Conservation (phyloP, 2,888 invertebrate species). For the Zhuqinia jingwanae region DNA sequence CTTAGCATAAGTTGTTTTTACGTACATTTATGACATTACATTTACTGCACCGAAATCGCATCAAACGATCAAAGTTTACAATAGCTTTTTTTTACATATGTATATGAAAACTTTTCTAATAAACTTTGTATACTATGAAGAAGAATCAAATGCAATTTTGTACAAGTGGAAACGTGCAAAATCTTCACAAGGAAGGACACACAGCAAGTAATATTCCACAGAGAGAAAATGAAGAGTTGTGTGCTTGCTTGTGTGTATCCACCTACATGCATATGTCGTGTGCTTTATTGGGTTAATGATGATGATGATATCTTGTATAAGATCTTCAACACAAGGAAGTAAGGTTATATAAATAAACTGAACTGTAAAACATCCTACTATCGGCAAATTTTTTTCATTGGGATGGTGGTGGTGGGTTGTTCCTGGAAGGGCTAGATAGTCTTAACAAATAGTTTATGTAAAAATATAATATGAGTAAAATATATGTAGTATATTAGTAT, state of each 20-base stretch:
- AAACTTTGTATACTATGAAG: constrained; percentile 38
- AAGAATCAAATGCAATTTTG: constrained; percentile 60
- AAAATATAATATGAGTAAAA: too few relatives aligned
- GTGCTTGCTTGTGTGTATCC: neutral
- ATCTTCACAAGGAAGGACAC: neutral
- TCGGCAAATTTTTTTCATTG: too few relatives aligned
- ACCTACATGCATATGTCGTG: too few relatives aligned
- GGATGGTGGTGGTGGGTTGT: too few relatives aligned
- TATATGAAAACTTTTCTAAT: constrained; percentile 64
- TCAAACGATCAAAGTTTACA: constrained; percentile 50
- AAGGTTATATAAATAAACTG: too few relatives aligned
- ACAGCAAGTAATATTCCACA: constrained; percentile 2
- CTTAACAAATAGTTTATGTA: too few relatives aligned
- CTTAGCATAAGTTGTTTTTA: constrained; percentile 17
- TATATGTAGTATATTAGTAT: neutral
- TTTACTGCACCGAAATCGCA: constrained; percentile 50
- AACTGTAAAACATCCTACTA: too few relatives aligned
- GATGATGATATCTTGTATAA: too few relatives aligned
- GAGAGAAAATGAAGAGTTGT: constrained; percentile 27
- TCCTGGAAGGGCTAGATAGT: too few relatives aligned
- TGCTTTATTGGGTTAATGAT: constrained; percentile 8
- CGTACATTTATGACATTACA: constrained; percentile 30
- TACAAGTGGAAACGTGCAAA: constrained; percentile 44
- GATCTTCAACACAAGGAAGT: too few relatives aligned
- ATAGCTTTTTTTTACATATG: too few relatives aligned